phyloP scores from a whole-genome alignment of 37 sponge, comb jelly and placozoan genomes.

The Cliona cf. orientalis region DNA sequence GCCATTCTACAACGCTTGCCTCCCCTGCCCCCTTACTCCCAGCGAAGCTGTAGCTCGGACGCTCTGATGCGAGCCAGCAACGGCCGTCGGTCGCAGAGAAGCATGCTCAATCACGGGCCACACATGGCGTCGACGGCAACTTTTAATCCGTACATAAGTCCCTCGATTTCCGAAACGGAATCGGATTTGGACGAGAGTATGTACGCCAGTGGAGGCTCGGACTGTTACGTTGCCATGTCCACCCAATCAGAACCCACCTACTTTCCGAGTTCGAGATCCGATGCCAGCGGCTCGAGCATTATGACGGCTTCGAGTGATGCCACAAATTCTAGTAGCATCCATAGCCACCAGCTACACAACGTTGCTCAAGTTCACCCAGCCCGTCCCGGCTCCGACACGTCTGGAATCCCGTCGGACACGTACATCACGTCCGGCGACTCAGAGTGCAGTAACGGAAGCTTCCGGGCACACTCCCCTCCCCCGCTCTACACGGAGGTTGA shows the following conservation, averaged over 20 bases:
- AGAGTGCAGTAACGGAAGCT: slow-evolving; percentile 37
- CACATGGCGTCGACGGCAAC: slow-evolving; percentile 34
- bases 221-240: slow-evolving; percentile 52
- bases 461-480: slow-evolving; percentile 47
- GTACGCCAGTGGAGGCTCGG: slow-evolving; percentile 56
- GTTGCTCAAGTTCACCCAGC: no score
- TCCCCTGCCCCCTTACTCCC: slow-evolving; percentile 47
- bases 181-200: slow-evolving; percentile 19
- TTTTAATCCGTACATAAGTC: slow-evolving; percentile 27
- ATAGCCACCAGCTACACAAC: not conserved
- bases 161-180: slow-evolving; percentile 38
- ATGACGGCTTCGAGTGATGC: not conserved
- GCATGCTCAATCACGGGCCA: slow-evolving; percentile 14
- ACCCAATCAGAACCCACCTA: slow-evolving; percentile 20
- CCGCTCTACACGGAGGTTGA: slow-evolving; percentile 75
- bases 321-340: not conserved
- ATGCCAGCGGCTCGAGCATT: slow-evolving; percentile 1
- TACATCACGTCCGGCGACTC: slow-evolving; percentile 58
- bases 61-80: not conserved
- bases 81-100: not conserved
- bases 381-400: not conserved
- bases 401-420: slow-evolving; percentile 21
- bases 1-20: slow-evolving; percentile 10
- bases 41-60: slow-evolving; percentile 52
- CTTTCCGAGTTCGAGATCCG: slow-evolving; percentile 4